These are phyloP conservation scores for Muscicapa striata DNA, from an alignment of 2,797 vertebrate genomes.

Conservation along the genomic window DNA sequence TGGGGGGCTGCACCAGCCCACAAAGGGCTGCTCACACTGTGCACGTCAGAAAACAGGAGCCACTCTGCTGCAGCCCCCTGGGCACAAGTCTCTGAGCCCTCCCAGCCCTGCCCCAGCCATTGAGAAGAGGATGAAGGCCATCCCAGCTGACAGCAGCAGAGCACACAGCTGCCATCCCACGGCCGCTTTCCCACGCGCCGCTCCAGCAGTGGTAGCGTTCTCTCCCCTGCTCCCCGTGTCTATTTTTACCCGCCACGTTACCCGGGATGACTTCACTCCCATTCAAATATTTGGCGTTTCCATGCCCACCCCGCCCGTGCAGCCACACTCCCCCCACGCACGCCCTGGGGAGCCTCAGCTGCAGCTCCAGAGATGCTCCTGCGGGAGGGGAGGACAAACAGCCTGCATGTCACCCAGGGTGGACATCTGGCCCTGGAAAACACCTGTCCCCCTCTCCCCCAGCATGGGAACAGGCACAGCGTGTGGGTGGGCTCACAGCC, in stretches of 20 bases:
- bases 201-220: neutral
- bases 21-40: neutral
- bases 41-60: neutral
- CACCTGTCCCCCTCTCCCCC: rapidly evolving
- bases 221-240: neutral
- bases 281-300: constrained; percentile 64
- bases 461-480: rapidly evolving
- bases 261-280: constrained; percentile 3
- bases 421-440: neutral
- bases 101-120: neutral
- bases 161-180: neutral
- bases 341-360: neutral
- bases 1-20: neutral
- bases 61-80: neutral
- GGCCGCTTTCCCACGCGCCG: neutral
- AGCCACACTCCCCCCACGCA: neutral
- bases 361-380: neutral
- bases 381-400: rapidly evolving
- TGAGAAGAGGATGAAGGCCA: neutral
- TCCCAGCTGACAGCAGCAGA: neutral
- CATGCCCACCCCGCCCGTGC: constrained; percentile 44
- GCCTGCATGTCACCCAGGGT: neutral
- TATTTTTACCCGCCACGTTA: constrained; percentile 17
- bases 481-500: rapidly evolving
- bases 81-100: neutral